phyloP scores from a whole-genome alignment of 2,888 invertebrate species.

The Marronus borbonicus region DNA sequence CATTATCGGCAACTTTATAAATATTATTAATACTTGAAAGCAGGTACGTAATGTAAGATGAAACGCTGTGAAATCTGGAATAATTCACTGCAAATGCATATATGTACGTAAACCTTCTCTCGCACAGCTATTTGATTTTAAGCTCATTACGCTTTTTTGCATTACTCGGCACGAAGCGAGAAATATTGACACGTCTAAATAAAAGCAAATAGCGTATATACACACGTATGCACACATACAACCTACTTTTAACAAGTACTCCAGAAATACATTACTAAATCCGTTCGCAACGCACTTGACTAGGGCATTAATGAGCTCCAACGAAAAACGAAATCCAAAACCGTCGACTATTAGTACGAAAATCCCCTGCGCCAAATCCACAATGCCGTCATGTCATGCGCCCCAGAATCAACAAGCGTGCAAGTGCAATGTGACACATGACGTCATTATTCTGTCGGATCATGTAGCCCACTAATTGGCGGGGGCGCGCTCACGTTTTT shows the following conservation, averaged over 20 bases:
- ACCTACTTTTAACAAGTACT: slow-evolving; percentile 36
- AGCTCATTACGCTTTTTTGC: slow-evolving; percentile 30
- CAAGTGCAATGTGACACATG: slow-evolving; percentile 70
- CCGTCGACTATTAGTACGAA: slow-evolving; percentile 21
- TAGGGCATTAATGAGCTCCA: slow-evolving; percentile 47
- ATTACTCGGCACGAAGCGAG: slow-evolving; percentile 16
- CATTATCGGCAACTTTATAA: no score
- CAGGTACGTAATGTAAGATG: no score
- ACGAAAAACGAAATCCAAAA: slow-evolving; percentile 30
- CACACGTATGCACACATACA: slow-evolving; percentile 4
- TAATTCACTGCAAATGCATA: no score
- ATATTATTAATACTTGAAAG: no score
- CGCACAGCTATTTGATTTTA: slow-evolving; percentile 14
- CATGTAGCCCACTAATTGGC: slow-evolving; percentile 68
- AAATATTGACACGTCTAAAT: slow-evolving; percentile 43
- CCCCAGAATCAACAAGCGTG: slow-evolving; percentile 65
- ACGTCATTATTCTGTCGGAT: slow-evolving; percentile 69
- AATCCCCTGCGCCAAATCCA: slow-evolving; percentile 35
- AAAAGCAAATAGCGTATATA: slow-evolving; percentile 34
- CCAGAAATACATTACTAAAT: slow-evolving; percentile 49
- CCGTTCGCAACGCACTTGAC: slow-evolving; percentile 51
- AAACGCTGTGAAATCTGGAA: no score
- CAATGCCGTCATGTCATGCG: slow-evolving; percentile 54
- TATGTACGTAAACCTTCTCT: neutral
- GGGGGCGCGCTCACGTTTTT: slow-evolving; percentile 59